Percentiles rank a stretch among this genome's conserved stretches.
Evolutionary conservation across 2,888 invertebrate species (phyloP).

Genomic region (Xestia rhomboidea): DNA sequence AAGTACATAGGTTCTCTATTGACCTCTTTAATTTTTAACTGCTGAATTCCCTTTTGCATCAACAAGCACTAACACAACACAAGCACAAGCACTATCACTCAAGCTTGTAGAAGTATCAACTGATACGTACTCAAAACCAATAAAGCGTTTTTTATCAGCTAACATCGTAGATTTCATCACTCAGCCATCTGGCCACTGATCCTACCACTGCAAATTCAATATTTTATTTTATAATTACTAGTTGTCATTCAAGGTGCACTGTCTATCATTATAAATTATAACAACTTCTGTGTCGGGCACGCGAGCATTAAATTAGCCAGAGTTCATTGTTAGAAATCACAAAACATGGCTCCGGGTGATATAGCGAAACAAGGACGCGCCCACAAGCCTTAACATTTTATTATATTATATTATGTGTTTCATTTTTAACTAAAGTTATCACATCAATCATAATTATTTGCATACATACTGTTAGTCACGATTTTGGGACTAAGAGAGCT

Average conservation of each 20-base stretch:
- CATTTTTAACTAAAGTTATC: constrained; percentile 74
- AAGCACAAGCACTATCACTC: no score
- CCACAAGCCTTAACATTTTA: constrained; percentile 74
- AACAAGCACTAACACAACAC: no score
- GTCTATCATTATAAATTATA: constrained; percentile 69
- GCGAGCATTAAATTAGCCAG: constrained; percentile 68
- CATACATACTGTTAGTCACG: constrained; percentile 79
- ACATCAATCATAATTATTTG: constrained; percentile 85
- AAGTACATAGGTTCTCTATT: background rate
- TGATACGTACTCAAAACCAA: background rate
- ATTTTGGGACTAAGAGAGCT: constrained; percentile 64
- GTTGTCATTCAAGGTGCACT: constrained; percentile 61
- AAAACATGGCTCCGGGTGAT: constrained; percentile 68
- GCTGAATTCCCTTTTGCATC: background rate
- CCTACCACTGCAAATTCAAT: constrained; percentile 50
- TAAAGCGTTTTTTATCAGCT: constrained; percentile 20
- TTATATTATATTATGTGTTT: background rate
- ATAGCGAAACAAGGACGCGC: constrained; percentile 71
- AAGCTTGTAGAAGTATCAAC: background rate
- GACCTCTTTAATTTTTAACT: no score
- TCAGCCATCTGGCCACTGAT: constrained; percentile 32
- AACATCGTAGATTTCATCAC: constrained; percentile 38
- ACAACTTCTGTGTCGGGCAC: constrained; percentile 64
- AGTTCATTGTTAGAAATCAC: constrained; percentile 66
- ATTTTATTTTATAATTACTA: constrained; percentile 65